Percentiles rank a stretch among this genome's conserved stretches.
phyloP scores from a whole-genome alignment of 2,888 invertebrate species.

The Matsumyia berberina region DNA sequence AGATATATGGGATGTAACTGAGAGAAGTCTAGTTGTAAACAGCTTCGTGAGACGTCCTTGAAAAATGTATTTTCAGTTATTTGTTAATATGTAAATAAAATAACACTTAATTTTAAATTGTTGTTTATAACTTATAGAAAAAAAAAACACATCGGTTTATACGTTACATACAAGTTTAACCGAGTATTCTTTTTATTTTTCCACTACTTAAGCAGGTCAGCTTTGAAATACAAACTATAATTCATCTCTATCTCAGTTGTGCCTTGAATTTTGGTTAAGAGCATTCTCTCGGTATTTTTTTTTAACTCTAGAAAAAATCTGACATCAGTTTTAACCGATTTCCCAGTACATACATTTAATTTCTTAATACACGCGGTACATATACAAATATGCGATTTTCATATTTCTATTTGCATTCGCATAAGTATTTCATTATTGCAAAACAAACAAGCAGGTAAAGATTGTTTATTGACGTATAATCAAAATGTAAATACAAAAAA shows the following conservation, averaged over 20 bases:
- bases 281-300: slow-evolving; percentile 4
- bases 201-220: neutral
- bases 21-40: slow-evolving; percentile 52
- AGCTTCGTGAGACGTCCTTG: slow-evolving; percentile 38
- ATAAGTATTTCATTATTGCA: slow-evolving; percentile 41
- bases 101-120: slow-evolving; percentile 33
- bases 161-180: slow-evolving; percentile 10
- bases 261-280: slow-evolving; percentile 33
- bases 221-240: neutral
- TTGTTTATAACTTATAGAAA: slow-evolving; percentile 43
- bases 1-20: slow-evolving; percentile 43
- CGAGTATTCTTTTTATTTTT: slow-evolving; percentile 18
- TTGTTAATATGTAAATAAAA: slow-evolving; percentile 67
- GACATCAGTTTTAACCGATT: slow-evolving; percentile 13
- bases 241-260: slow-evolving; percentile 34
- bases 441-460: slow-evolving; percentile 1
- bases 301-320: slow-evolving; percentile 10
- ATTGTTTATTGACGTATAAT: slow-evolving; percentile 48
- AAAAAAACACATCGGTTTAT: slow-evolving; percentile 11
- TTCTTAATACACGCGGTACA: slow-evolving; percentile 30
- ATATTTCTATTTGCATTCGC: slow-evolving; percentile 22
- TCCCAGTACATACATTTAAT: slow-evolving; percentile 43
- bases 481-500: slow-evolving; percentile 60
- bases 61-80: slow-evolving; percentile 41
- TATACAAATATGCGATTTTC: slow-evolving; percentile 22